Evolutionary conservation across 2,113 vertebrate genomes (phyloP), one percentile per base, ranked within the genome.

Genomic region (Gavia stellata): DNA sequence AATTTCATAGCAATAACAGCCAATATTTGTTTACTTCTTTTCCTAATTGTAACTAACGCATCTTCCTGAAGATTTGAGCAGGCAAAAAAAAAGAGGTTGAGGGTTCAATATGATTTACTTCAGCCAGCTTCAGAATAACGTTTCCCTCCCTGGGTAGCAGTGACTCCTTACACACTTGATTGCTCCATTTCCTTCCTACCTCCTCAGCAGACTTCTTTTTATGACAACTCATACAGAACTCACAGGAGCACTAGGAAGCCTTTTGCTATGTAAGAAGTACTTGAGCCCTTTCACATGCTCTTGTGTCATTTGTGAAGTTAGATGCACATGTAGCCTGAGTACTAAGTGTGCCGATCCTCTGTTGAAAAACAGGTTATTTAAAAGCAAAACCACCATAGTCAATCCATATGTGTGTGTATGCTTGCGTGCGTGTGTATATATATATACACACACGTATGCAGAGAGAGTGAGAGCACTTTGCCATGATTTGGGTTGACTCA

Each of bases 171-270:
- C 94, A 92, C 84, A 87, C 70, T 92, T 90, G 86, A 92, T 96
- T 97, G 91, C 92, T 97, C 96, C 86, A 95, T 95, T 96, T 95
- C 88, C 97, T 96, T 82, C 58, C 94, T 86, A 15, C 63, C 65
- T 82, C 52, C 83, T 89, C 73, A 89, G 82, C 65, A 91, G 71
- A 61, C 18, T 44, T 61, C 50, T 74, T 83, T 9, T 61, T 12
- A 52, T 91, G 92, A 91, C 92, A 92, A 28, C 94, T 94, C 89
- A 80, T 26, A 84, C 62, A 91, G 70, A 94, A 75, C 84, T 96
- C 3, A 0, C 21, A 80, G 83, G 67, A 87, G 91, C 88, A 82
- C 73, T n/a, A 92, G 94, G 94, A 96, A 97, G 47, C 88, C 21
- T 92, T 94, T 81, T 84, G 55, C 86, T 91, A 1, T 50, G 66